Conservation (phyloP, 2,797 vertebrate genomes). For the Syngnathus rostellatus region DNA sequence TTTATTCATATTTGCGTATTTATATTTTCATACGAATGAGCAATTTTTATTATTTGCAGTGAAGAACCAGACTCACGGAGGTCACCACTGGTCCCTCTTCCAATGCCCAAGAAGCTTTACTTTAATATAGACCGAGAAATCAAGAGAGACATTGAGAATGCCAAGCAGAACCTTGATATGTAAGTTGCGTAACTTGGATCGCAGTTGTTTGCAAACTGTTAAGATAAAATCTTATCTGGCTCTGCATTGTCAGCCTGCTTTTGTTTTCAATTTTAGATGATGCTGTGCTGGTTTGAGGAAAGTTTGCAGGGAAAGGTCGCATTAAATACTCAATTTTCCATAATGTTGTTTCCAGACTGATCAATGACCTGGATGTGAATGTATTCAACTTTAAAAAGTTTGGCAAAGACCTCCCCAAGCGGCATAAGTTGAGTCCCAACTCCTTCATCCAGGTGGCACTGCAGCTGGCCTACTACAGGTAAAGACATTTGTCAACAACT, state of each 20-base stretch:
- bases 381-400: slow-evolving; percentile 77
- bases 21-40: not conserved
- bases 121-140: slow-evolving; percentile 75
- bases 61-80: slow-evolving; percentile 66
- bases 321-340: too few species aligned
- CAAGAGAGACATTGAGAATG: slow-evolving; percentile 76
- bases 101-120: slow-evolving; percentile 80
- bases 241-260: not conserved
- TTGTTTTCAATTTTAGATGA: not conserved
- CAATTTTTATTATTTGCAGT: slow-evolving; percentile 38
- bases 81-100: slow-evolving; percentile 67
- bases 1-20: not conserved
- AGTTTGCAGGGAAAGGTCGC: not conserved
- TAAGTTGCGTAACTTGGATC: slow-evolving; percentile 39
- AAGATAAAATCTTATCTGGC: not conserved
- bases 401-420: slow-evolving; percentile 73
- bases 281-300: too few species aligned
- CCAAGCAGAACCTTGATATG: slow-evolving; percentile 81
- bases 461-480: slow-evolving; percentile 76
- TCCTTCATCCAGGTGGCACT: slow-evolving; percentile 75
- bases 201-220: not conserved
- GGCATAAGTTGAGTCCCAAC: slow-evolving; percentile 69
- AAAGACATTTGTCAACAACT: not conserved
- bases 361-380: slow-evolving; percentile 77
- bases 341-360: slow-evolving; percentile 56